A percentile compares a stretch with the other conserved stretches of the same genome.
Evolutionary conservation across 2,888 invertebrate genomes (phyloP).

Genomic region (Halocaridina rubra): DNA sequence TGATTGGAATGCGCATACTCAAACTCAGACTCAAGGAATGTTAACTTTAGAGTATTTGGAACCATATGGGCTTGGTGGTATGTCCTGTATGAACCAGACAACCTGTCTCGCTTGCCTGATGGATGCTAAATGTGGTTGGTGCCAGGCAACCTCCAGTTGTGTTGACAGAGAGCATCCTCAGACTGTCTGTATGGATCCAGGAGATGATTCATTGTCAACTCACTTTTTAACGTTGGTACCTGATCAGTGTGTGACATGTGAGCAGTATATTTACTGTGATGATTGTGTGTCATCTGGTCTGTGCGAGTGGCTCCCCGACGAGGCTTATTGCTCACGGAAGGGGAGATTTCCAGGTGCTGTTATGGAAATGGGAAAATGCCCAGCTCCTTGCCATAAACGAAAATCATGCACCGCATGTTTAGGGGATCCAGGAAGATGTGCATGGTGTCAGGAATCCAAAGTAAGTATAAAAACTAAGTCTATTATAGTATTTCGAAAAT

Average conservation of each 20-base stretch:
- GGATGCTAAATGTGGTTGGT: slow-evolving; percentile 93
- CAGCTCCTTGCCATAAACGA: slow-evolving; percentile 83
- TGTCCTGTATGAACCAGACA: slow-evolving; percentile 80
- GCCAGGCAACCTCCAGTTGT: slow-evolving; percentile 80
- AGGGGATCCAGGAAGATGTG: slow-evolving; percentile 87
- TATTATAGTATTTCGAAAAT: no score
- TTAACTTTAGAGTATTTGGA: slow-evolving; percentile 89
- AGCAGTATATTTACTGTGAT: slow-evolving; percentile 88
- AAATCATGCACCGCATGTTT: slow-evolving; percentile 84
- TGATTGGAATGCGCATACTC: slow-evolving; percentile 10
- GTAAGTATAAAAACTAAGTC: no score
- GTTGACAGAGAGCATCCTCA: slow-evolving; percentile 77
- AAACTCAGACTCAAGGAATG: background rate
- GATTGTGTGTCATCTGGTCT: slow-evolving; percentile 80
- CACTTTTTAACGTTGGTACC: slow-evolving; percentile 84
- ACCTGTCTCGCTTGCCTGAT: slow-evolving; percentile 90
- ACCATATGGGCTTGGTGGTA: slow-evolving; percentile 79
- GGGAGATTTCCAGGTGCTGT: slow-evolving; percentile 75
- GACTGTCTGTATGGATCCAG: background rate
- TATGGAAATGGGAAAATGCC: slow-evolving; percentile 76
- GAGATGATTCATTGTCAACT: background rate
- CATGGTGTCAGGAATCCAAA: slow-evolving; percentile 92
- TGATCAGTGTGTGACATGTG: slow-evolving; percentile 86
- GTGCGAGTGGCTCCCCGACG: slow-evolving; percentile 94
- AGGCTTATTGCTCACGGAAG: slow-evolving; percentile 84